These are phyloP conservation scores for Hirundichthys speculiger DNA, from an alignment of 2,113 vertebrate genomes.

Conservation along the genomic window DNA sequence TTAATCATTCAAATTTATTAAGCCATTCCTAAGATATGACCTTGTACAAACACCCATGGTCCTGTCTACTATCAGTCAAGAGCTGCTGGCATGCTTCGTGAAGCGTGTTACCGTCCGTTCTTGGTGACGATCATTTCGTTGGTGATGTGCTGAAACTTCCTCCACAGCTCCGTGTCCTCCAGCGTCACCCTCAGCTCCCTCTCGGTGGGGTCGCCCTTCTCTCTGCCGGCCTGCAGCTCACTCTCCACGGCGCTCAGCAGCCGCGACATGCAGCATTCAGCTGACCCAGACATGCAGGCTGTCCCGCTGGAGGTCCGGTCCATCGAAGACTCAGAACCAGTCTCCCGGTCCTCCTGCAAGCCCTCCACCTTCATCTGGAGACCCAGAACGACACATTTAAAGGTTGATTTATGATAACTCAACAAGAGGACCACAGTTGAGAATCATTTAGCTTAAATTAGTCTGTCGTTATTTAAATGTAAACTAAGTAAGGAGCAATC, in stretches of 20 bases:
- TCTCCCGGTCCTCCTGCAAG: slow-evolving; percentile 35
- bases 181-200: slow-evolving; percentile 89
- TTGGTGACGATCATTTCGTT: slow-evolving; percentile 99
- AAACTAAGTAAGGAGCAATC: no score
- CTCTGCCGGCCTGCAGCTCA: slow-evolving; percentile 88
- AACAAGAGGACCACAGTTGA: no score
- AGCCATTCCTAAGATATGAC: no score
- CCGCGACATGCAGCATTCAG: slow-evolving; percentile 82
- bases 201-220: slow-evolving; percentile 95
- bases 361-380: slow-evolving; percentile 80
- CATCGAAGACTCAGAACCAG: slow-evolving; percentile 11
- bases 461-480: no score
- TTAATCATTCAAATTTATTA: no score
- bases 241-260: slow-evolving; percentile 92
- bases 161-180: slow-evolving; percentile 93
- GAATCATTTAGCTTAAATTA: no score
- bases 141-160: slow-evolving; percentile 92
- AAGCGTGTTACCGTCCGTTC: slow-evolving; percentile 87
- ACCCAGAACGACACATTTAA: neutral
- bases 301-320: slow-evolving; percentile 58
- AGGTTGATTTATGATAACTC: no score
- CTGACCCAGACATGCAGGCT: slow-evolving; percentile 42
- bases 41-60: no score
- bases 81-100: neutral
- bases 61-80: neutral